phyloP scores from a whole-genome alignment of 2,113 vertebrate genomes.

The Pseudorasbora parva region DNA sequence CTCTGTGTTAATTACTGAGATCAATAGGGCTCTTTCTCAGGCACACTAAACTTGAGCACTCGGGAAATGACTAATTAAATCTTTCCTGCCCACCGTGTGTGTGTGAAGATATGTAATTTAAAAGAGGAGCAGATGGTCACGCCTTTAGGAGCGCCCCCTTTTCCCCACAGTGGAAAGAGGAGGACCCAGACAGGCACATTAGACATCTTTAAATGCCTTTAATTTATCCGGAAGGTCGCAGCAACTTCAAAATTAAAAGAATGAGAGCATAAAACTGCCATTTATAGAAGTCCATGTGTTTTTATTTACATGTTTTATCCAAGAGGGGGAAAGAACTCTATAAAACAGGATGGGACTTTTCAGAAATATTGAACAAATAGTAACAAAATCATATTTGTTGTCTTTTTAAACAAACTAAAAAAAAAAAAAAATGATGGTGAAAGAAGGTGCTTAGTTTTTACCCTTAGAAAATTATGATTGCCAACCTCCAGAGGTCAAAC shows the following conservation, averaged over 20 bases:
- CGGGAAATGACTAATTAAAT: conserved; percentile 62
- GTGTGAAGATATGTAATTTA: conserved; percentile 56
- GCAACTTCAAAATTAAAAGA: conserved; percentile 34
- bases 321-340: background rate
- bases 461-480: too few species aligned
- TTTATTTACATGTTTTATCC: background rate
- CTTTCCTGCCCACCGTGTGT: conserved; percentile 42
- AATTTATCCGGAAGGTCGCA: conserved; percentile 51
- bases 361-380: background rate
- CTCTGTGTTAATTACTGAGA: conserved; percentile 49
- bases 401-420: too few species aligned
- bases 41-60: conserved; percentile 60
- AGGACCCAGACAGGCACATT: conserved; percentile 53
- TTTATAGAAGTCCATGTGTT: conserved; percentile 45
- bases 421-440: too few species aligned
- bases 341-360: conserved; percentile 3
- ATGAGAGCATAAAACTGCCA: conserved; percentile 51
- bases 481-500: too few species aligned
- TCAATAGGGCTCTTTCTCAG: conserved; percentile 43
- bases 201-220: conserved; percentile 60
- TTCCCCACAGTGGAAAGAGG: conserved; percentile 37
- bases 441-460: too few species aligned
- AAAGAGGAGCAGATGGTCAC: conserved; percentile 58
- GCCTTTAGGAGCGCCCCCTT: conserved; percentile 46
- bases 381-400: background rate